Base-by-base conservation (phyloP, 2,888 invertebrate species). In the Tenthredo mesomela region DNA sequence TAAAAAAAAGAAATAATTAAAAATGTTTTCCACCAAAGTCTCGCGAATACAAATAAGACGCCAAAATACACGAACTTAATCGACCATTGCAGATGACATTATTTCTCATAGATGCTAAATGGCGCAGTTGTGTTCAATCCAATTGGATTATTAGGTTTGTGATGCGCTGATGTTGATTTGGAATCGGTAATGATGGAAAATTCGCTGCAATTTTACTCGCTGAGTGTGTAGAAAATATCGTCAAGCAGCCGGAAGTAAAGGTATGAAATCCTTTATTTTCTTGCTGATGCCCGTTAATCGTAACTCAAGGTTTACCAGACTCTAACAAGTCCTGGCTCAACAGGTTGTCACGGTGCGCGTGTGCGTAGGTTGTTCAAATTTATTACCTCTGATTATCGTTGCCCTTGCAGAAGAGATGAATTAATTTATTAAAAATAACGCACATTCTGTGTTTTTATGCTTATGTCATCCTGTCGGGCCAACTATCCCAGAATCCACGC, bases 221-320 rank as follows among this genome's bases (percentile, higher is more conserved):
- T 15, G n/a, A 54, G n/a, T 77, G 25, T 50, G 10, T 12, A 15
- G 25, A 33, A 2, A 54, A 18, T 29, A 29, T 75, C 29, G 3
- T 77, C 6, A 10, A n/a, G 29, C 25, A 54, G 7, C 77, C 54
- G 50, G 29, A 77, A 77, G 29, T 40, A 4, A 33, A 77, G 77
- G 25, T n/a, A 77, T 54, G 50, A 15, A 43, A 73, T 33, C 54
- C 47, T 61, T 58, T 61, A 58, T 61, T 61, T 58, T 12, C 33
- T 61, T 21, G 21, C 5, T 40, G 80, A 37, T 50, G 50, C 80
- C 54, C 77, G 73, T 77, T 25, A n/a, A 15, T 54, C 77, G 54
- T 77, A 21, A 18, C 80, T 80, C 80, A 80, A 80, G 80, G 80
- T 61, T 61, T 40, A 61, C 80, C 61, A 80, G 80, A 58, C 80